phyloP scores from a whole-genome alignment of 2,113 vertebrate species.

The Mobula hypostoma region DNA sequence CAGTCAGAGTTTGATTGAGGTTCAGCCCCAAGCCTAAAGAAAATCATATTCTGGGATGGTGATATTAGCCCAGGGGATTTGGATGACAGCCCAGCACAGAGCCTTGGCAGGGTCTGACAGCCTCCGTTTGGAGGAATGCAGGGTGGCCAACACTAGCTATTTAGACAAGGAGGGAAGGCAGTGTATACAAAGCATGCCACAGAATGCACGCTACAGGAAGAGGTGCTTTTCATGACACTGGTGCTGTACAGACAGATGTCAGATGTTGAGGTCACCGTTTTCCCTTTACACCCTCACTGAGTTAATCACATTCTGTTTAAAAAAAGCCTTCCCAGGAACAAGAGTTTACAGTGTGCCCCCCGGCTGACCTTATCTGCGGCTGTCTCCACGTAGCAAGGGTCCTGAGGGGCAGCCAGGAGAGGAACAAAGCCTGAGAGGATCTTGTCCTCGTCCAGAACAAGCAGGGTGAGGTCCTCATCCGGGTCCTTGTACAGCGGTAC shows the following conservation, averaged over 20 bases:
- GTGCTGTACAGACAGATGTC: constrained; percentile 66
- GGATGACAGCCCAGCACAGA: constrained; percentile 3
- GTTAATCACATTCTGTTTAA: constrained; percentile 85
- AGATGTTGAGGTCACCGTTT: constrained; percentile 94
- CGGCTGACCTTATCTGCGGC: constrained; percentile 77
- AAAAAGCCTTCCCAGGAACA: constrained; percentile 86
- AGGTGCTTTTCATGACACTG: constrained; percentile 64
- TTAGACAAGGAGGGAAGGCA: constrained; percentile 99
- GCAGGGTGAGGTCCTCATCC: constrained; percentile 84
- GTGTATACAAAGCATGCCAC: constrained; percentile 97
- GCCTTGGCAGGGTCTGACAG: constrained; percentile 76
- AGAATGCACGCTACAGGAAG: constrained; percentile 59
- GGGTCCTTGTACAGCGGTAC: constrained; percentile 89
- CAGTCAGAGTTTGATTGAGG: neutral
- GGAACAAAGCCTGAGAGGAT: constrained; percentile 93
- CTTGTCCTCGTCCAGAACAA: constrained; percentile 88
- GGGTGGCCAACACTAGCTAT: constrained; percentile 97
- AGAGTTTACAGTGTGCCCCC: constrained; percentile 52
- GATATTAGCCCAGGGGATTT: neutral
- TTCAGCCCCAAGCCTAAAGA: too few species aligned
- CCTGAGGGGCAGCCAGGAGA: constrained; percentile 87
- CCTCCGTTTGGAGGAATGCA: constrained; percentile 95
- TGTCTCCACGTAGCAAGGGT: constrained; percentile 91
- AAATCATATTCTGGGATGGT: neutral
- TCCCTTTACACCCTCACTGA: constrained; percentile 95